phyloP scores from a whole-genome alignment of 2,888 invertebrate genomes.

The Drosophila merina region DNA sequence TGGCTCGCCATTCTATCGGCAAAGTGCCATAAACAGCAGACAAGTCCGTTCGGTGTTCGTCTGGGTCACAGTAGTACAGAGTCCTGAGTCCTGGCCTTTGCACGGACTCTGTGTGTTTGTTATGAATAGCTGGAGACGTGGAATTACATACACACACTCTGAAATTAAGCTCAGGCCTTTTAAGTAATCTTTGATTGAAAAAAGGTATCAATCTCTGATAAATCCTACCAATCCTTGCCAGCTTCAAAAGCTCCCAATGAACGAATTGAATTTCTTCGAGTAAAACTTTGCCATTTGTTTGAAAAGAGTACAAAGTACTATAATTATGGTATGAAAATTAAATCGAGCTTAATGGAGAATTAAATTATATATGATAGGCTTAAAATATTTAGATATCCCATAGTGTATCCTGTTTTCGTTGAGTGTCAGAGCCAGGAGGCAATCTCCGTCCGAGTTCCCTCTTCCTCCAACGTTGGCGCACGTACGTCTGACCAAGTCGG shows the following conservation, averaged over 20 bases:
- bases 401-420: constrained; percentile 4
- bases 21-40: constrained; percentile 50
- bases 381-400: background rate
- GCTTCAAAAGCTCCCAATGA: no score
- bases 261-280: no score
- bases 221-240: no score
- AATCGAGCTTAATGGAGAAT: constrained; percentile 2
- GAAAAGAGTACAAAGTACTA: no score
- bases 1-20: constrained; percentile 24
- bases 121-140: constrained; percentile 53
- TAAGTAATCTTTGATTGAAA: background rate
- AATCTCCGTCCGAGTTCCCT: background rate
- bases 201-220: background rate
- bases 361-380: background rate
- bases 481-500: constrained; percentile 40
- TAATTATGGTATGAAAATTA: background rate
- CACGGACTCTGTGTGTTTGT: constrained; percentile 36
- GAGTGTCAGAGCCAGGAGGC: constrained; percentile 9
- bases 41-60: constrained; percentile 30
- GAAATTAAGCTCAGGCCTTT: constrained; percentile 37
- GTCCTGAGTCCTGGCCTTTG: constrained; percentile 20
- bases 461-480: constrained; percentile 30
- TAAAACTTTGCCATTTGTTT: no score
- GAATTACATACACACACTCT: constrained; percentile 45
- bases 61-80: constrained; percentile 7